Conservation (phyloP, 2,888 invertebrate species). For the Diplolepis rosae region DNA sequence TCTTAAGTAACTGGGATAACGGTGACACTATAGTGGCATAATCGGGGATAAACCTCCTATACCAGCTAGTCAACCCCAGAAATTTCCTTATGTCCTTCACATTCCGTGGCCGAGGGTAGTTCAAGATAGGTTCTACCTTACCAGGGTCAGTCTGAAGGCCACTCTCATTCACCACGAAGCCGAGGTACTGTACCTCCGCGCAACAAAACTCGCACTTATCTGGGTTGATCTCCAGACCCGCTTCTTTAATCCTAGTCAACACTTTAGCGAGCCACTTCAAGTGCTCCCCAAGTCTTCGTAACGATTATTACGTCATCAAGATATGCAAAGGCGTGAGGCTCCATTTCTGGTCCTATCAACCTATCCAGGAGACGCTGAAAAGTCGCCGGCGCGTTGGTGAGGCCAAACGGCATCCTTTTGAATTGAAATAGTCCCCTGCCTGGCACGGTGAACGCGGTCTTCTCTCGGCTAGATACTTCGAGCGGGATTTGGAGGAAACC, state of each 20-base stretch:
- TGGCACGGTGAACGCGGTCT: constrained; percentile 62
- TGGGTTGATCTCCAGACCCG: neutral
- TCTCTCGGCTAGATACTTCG: constrained; percentile 42
- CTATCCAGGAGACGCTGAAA: constrained; percentile 50
- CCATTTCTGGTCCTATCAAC: constrained; percentile 22
- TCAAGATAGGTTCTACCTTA: constrained; percentile 24
- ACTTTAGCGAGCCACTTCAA: neutral
- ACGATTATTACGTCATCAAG: constrained; percentile 31
- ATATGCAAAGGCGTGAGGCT: constrained; percentile 33
- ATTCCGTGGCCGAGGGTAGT: constrained; percentile 40
- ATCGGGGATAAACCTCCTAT: constrained; percentile 44
- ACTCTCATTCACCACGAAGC: constrained; percentile 47
- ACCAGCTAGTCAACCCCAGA: too few species aligned
- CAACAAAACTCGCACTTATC: constrained; percentile 31
- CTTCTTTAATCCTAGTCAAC: neutral
- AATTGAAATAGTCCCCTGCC: constrained; percentile 61
- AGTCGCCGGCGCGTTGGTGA: constrained; percentile 56
- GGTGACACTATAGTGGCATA: constrained; percentile 36
- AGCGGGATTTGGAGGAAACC: constrained; percentile 59
- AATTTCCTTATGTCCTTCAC: constrained; percentile 39
- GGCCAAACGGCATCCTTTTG: constrained; percentile 56
- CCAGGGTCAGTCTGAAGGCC: constrained; percentile 41
- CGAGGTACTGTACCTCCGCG: too few species aligned
- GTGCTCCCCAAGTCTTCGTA: constrained; percentile 4
- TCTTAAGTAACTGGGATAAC: constrained; percentile 34